phyloP scores from a whole-genome alignment of 2,888 invertebrate genomes.

The Piscicola geometra region DNA sequence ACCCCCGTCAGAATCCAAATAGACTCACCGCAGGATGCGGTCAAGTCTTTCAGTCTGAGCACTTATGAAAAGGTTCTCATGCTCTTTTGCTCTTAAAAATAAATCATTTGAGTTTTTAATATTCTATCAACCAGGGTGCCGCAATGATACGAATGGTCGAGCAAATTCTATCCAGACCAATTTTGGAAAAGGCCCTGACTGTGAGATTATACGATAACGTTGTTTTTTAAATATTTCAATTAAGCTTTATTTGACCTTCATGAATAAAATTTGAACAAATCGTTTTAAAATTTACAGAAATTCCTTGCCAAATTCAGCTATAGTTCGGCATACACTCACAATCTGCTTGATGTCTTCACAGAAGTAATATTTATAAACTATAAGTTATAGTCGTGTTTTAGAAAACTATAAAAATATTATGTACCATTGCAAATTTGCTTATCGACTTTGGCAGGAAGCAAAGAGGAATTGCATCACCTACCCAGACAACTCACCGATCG shows the following conservation, averaged over 20 bases:
- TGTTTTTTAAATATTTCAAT: too few species aligned
- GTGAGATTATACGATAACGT: neutral
- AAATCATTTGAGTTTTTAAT: too few species aligned
- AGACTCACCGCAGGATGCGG: slow-evolving; percentile 24
- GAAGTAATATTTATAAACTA: too few species aligned
- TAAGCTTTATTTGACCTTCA: too few species aligned
- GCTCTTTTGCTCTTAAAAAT: too few species aligned
- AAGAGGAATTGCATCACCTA: slow-evolving; percentile 33
- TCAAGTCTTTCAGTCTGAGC: slow-evolving; percentile 15
- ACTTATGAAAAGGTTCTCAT: slow-evolving; percentile 34
- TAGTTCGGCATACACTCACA: slow-evolving; percentile 11
- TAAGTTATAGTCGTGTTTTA: too few species aligned
- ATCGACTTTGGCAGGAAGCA: slow-evolving; percentile 40
- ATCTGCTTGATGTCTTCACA: slow-evolving; percentile 23
- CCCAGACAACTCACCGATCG: slow-evolving; percentile 34
- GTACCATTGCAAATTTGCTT: too few species aligned
- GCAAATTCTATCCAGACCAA: slow-evolving; percentile 17
- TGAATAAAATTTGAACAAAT: too few species aligned
- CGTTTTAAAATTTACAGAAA: slow-evolving; percentile 1
- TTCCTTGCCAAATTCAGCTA: slow-evolving; percentile 6
- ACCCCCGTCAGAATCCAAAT: slow-evolving; percentile 29
- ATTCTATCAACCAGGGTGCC: slow-evolving; percentile 26
- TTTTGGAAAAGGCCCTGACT: slow-evolving; percentile 13
- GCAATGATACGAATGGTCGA: slow-evolving; percentile 22
- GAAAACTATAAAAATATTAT: too few species aligned